Evolutionary conservation across 2,888 invertebrate species (phyloP), one percentile per base, ranked within the genome.

Genomic region (Cryptophagus acutangulus): DNA sequence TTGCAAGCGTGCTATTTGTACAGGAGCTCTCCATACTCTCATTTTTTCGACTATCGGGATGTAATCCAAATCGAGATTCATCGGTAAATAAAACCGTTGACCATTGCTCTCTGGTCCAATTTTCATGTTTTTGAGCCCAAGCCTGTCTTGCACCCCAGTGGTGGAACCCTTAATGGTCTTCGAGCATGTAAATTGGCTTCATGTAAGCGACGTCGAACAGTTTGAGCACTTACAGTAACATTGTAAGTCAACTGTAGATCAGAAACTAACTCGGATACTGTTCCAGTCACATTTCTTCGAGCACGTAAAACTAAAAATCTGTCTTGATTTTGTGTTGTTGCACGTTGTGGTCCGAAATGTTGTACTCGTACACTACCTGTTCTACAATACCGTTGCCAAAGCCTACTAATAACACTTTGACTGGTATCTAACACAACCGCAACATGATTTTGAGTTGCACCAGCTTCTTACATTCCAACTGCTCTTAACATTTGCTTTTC

Each of bases 11-110:
- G 29, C 36, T 33, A 24, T 17, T 20, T 43, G 35, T 29, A 24
- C 36, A 18, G 36, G 36, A 17, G 26, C 36, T 36, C 40, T 43
- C 40, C 40, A 43, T 30, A 42, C 18, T 15, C 40, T 25, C 16
- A 33, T 10, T 40, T 41, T n/a, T 37, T 44, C 37, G 30, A 14
- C 29, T 35, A 38, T 45, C 36, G 12, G 46, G 40, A 25, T 18
- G 31, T 15, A 45, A 16, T 31, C 41, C 41, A 29, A 41, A 45
- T 14, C 44, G 40, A 17, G 44, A 46, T 25, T 46, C 44, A 41
- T 47, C 47, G 16, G 41, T 45, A 17, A 46, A 46, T 9, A 46
- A 36, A 20, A 45, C 40, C 17, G 18, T 17, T 17, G 38, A 33
- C 33, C 42, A 38, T 13, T 38, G 13, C 10, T 18, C 10, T 14